Evolutionary conservation across 2,888 invertebrate genomes (phyloP).

Genomic region (Physocephala rufipes): DNA sequence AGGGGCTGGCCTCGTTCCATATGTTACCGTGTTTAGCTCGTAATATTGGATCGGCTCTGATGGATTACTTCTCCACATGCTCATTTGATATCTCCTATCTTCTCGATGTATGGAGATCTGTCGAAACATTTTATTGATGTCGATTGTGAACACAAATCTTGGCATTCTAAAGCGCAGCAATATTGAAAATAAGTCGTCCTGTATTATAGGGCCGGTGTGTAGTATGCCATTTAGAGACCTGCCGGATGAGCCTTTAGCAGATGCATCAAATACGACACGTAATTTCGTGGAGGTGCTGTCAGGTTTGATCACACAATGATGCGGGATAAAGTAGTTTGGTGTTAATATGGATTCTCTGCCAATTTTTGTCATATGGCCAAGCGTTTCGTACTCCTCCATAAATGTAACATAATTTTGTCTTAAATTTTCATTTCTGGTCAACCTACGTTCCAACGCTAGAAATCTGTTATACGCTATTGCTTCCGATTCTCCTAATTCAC

Average conservation of each 20-base stretch:
- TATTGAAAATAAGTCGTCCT: neutral
- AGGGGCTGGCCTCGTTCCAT: neutral
- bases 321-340: neutral
- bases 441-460: no score
- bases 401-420: no score
- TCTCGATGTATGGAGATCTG: neutral
- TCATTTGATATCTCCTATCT: conserved; percentile 2
- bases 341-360: no score
- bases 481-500: conserved; percentile 3
- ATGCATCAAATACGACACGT: neutral
- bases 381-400: no score
- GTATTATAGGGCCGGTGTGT: conserved; percentile 1
- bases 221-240: neutral
- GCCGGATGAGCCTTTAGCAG: neutral
- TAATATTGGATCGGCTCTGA: neutral
- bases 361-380: no score
- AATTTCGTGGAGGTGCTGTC: neutral
- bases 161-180: neutral
- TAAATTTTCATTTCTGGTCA: no score
- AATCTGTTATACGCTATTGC: no score
- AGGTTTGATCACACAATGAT: neutral
- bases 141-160: neutral
- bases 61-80: neutral
- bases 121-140: conserved; percentile 3
- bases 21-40: neutral